phyloP scores from a whole-genome alignment of 37 sponge, comb jelly and placozoan species.

The Corticium candelabrum region DNA sequence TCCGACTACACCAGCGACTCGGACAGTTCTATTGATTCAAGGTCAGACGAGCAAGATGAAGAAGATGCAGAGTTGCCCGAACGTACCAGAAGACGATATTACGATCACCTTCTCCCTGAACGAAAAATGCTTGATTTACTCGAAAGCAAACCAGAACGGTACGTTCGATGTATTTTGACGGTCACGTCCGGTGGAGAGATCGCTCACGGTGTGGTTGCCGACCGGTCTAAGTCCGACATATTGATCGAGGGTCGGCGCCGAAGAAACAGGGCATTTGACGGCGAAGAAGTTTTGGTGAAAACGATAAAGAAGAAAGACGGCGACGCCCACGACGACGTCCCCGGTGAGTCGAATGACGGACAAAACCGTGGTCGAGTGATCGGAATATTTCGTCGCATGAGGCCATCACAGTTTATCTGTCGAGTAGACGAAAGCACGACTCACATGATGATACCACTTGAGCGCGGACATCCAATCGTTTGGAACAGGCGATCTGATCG shows the following conservation, averaged over 20 bases:
- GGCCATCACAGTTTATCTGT: background rate
- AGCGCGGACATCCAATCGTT: background rate
- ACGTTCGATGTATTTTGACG: background rate
- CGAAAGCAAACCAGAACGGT: background rate
- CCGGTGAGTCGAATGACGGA: too few species aligned
- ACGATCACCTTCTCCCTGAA: background rate
- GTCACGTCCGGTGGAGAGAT: background rate
- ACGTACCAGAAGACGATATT: background rate
- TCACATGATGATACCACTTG: background rate
- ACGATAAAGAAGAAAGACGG: background rate
- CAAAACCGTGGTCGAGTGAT: background rate
- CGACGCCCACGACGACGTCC: background rate
- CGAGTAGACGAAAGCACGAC: background rate
- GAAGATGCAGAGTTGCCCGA: background rate
- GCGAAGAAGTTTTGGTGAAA: slow-evolving; percentile 1
- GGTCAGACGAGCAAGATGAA: background rate
- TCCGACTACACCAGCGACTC: background rate
- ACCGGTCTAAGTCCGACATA: too few species aligned
- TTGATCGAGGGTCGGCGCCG: background rate
- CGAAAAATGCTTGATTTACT: background rate
- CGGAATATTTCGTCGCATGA: background rate
- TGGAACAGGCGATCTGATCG: background rate
- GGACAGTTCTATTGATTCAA: background rate
- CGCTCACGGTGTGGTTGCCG: background rate
- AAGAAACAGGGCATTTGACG: background rate